A percentile compares a stretch with the other conserved stretches of the same genome.
Conservation (phyloP, 35 echinoderm and acorn worm genomes). For the Heliocidaris tuberculata region DNA sequence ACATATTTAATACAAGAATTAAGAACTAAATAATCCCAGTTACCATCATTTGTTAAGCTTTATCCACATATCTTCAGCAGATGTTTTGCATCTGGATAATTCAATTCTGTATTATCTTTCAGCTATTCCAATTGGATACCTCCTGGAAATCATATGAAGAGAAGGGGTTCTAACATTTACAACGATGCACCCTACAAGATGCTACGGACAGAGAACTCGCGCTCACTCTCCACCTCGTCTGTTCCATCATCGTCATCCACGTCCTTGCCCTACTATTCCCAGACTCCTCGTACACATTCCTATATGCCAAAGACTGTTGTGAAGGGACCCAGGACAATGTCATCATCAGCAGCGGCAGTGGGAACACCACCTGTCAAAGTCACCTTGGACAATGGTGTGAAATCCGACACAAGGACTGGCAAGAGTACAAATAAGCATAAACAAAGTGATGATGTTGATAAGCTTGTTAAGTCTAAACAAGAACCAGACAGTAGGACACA, state of each 20-base stretch:
- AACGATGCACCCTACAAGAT: neutral
- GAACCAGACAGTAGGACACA: neutral
- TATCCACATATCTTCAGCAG: no score
- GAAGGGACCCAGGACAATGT: neutral
- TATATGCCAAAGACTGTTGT: neutral
- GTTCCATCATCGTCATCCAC: slow-evolving; percentile 10
- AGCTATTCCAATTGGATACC: slow-evolving; percentile 18
- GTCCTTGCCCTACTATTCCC: neutral
- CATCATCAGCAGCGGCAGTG: neutral
- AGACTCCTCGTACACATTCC: neutral
- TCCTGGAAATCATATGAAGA: neutral
- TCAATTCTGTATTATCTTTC: neutral
- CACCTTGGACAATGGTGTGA: neutral
- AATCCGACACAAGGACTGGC: neutral
- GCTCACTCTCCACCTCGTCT: neutral
- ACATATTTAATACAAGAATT: no score
- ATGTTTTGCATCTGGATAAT: neutral
- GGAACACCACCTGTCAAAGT: neutral
- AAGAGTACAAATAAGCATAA: neutral
- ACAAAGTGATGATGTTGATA: neutral
- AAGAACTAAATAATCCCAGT: no score
- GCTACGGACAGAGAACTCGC: neutral
- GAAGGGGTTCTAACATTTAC: neutral
- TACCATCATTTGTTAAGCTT: no score
- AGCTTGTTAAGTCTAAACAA: neutral